phyloP scores from a whole-genome alignment of 2,888 invertebrate genomes.

The Gandaritis pyraliata region DNA sequence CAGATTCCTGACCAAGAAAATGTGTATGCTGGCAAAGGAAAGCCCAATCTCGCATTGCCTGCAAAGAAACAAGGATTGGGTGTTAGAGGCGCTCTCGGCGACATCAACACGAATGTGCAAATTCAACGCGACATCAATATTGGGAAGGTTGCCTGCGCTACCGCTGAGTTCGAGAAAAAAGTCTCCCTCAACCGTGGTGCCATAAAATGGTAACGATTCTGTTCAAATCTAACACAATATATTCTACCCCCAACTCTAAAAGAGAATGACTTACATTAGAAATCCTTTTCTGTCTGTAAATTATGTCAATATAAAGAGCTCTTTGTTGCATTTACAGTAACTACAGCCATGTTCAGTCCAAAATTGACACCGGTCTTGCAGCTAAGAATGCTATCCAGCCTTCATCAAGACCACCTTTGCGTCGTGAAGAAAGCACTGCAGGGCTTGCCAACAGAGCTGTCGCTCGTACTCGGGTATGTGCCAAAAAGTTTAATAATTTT shows the following conservation, averaged over 20 bases:
- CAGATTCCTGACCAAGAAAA: constrained; percentile 76
- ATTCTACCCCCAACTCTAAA: constrained; percentile 29
- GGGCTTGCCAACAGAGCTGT: constrained; percentile 65
- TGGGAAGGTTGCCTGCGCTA: constrained; percentile 66
- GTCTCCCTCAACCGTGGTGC: constrained; percentile 53
- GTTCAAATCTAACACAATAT: constrained; percentile 21
- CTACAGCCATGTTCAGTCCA: constrained; percentile 78
- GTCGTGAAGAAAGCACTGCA: constrained; percentile 77
- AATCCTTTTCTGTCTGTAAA: too few species aligned
- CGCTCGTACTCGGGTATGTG: constrained; percentile 60
- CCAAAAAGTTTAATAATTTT: neutral
- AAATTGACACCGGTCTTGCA: constrained; percentile 73
- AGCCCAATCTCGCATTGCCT: constrained; percentile 56
- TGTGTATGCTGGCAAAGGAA: constrained; percentile 61
- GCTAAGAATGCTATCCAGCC: constrained; percentile 56
- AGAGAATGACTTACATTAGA: constrained; percentile 1
- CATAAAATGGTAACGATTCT: constrained; percentile 55
- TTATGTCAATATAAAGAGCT: neutral
- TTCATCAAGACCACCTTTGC: constrained; percentile 62
- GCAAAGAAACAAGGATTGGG: constrained; percentile 63
- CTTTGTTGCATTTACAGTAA: constrained; percentile 51
- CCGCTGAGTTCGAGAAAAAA: constrained; percentile 74
- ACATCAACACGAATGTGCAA: constrained; percentile 72
- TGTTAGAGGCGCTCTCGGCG: constrained; percentile 73
- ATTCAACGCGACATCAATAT: constrained; percentile 58